These are phyloP conservation scores for Pachydiplax longipennis DNA, from an alignment of 2,888 invertebrate genomes.

Conservation along the genomic window DNA sequence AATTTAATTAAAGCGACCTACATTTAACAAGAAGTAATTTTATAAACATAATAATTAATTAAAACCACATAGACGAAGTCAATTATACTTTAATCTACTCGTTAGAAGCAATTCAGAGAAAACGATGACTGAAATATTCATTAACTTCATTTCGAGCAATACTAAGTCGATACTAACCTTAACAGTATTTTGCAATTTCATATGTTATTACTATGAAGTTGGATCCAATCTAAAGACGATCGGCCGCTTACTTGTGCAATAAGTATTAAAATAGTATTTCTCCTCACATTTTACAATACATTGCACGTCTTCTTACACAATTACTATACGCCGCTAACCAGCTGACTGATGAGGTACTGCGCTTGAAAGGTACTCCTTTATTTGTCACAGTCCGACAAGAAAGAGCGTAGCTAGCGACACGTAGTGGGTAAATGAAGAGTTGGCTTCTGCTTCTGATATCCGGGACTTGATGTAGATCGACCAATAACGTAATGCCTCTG, in stretches of 20 bases:
- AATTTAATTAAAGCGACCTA: constrained; percentile 8
- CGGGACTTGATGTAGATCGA: neutral
- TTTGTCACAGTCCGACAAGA: constrained; percentile 29
- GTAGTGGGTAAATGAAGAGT: constrained; percentile 28
- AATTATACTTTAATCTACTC: neutral
- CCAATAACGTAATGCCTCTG: neutral
- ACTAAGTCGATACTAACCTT: constrained; percentile 34
- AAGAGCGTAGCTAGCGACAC: constrained; percentile 26
- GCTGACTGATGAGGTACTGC: constrained; percentile 43
- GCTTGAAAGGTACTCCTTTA: constrained; percentile 43
- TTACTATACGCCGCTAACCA: constrained; percentile 13
- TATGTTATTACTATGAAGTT: constrained; percentile 3
- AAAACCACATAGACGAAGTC: too few relatives aligned
- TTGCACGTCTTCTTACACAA: neutral
- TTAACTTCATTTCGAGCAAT: neutral
- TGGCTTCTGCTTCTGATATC: constrained; percentile 23
- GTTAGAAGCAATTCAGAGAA: neutral
- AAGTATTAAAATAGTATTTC: neutral
- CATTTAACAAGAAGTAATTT: neutral
- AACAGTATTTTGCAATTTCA: constrained; percentile 34
- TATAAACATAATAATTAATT: neutral
- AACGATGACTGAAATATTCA: neutral
- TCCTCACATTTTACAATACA: neutral
- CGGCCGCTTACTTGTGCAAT: neutral
- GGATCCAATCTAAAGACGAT: neutral